Base-by-base conservation (phyloP, 1,140 invertebrate genomes). In the Bicyclus anynana region DNA sequence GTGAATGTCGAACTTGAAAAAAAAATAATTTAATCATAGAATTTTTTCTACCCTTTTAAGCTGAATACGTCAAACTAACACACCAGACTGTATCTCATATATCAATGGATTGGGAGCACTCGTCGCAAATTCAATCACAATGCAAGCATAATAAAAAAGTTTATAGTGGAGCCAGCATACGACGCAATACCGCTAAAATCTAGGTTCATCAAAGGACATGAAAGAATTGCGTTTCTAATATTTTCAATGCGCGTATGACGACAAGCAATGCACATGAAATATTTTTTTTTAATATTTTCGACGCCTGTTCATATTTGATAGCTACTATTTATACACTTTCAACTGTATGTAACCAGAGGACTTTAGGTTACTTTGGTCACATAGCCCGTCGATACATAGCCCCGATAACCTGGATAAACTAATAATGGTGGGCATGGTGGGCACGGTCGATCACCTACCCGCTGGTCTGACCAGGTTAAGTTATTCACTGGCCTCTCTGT, bases 101-200 rank as follows among this genome's bases (percentile, higher is more conserved):
- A 47, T 59, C 53, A 56, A 62, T 62, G 49, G 50, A 53, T 44
- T 62, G 49, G 42, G 54, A 57, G 47, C 46, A 46, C 59, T 50
- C 53, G 56, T 52, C 23, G 53, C 47, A 51, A 57, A 53, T 58
- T 44, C 61, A 53, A 53, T 57, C 54, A 63, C 54, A 63, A 63
- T 63, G 44, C 42, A 29, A 57, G 50, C 50, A 35, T 62, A 62
- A 53, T 62, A 62, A 62, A 62, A 61, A 62, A 49, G 38, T 59
- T 44, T 54, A 50, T 60, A 60, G 52, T 37, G 53, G 42, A 51
- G 59, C 17, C 47, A 35, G 38, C 59, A 50, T 37, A 51, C 59
- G 52, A 44, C 33, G 61, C 60, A 65, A 65, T 65, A 68, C 59
- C 66, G 55, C 56, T 68, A 65, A 67, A 61, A 68, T 68, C 58